Base-by-base conservation (phyloP, 2,888 invertebrate species). In the Cremastinae sp. region DNA sequence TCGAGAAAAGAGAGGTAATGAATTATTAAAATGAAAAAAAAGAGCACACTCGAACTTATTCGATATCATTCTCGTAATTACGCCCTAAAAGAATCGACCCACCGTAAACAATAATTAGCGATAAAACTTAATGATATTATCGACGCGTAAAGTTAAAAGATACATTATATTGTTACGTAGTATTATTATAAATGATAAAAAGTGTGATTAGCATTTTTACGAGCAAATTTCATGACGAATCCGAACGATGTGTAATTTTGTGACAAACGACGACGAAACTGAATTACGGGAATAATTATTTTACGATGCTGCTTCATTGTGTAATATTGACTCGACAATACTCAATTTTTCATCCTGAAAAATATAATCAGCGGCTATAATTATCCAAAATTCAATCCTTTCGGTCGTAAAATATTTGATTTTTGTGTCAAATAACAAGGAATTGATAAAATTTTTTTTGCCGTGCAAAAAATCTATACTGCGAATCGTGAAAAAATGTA, bases 81-180 rank as follows among this genome's bases (percentile, higher is more conserved):
- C 76, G 66, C 71, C 47, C 45, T 81, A 81, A n/a, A n/a, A 82
- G 80, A 53, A 66, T n/a, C 62, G 75, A 79, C 75, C 77, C 81
- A 71, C 76, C 72, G 79, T 81, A 83, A 81, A 85, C 85, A 84
- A 85, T 85, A 85, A 85, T 62, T 85, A 85, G 84, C 75, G 80
- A 84, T 84, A 83, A 71, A 71, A 74, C 81, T 74, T 77, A 55
- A 66, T 76, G 81, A 82, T 80, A 81, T 81, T 80, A 81, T 81
- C 81, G 82, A 81, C 78, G 78, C 80, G 79, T 81, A 82, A 83
- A 79, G 80, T 82, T 83, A 81, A 83, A 83, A 82, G 79, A 82
- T 76, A 81, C n/a, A 72, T 75, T 70, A 76, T 74, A 72, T 79
- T 79, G 78, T 78, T 78, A 77, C 76, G 74, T 76, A 78, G 78